These are phyloP conservation scores for Thaumatotibia leucotreta DNA, from an alignment of 1,140 invertebrate genomes.

Conservation along the genomic window DNA sequence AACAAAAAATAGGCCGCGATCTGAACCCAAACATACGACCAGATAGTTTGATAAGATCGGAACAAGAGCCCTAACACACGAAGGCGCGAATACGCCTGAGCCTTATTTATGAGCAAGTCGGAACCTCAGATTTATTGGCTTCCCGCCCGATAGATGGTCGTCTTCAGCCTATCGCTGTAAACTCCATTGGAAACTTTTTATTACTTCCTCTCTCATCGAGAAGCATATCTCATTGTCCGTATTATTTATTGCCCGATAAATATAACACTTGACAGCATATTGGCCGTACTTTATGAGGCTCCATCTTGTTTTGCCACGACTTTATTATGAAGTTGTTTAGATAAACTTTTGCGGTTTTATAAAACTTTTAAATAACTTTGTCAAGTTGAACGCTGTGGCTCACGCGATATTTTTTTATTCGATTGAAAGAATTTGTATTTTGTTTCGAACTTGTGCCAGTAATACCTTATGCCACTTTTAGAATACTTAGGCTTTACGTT, in stretches of 20 bases:
- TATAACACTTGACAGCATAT: constrained; percentile 37
- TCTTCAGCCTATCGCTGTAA: constrained; percentile 42
- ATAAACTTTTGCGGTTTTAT: constrained; percentile 19
- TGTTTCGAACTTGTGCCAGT: background rate
- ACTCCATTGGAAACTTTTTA: constrained; percentile 54
- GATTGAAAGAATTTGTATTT: constrained; percentile 12
- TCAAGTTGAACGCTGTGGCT: background rate
- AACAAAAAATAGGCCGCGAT: too few species aligned
- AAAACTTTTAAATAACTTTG: constrained; percentile 16
- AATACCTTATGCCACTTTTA: background rate
- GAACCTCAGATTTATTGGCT: constrained; percentile 64
- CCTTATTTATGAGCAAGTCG: constrained; percentile 57
- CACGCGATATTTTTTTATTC: background rate
- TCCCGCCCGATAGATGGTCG: constrained; percentile 48
- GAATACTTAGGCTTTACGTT: too few species aligned
- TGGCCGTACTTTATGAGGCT: constrained; percentile 23
- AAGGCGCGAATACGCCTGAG: constrained; percentile 35
- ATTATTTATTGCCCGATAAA: constrained; percentile 51
- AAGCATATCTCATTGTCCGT: constrained; percentile 35
- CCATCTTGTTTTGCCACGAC: constrained; percentile 33
- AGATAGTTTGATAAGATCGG: constrained; percentile 19
- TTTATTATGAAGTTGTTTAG: background rate
- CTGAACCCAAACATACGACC: background rate
- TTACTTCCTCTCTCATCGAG: constrained; percentile 41
- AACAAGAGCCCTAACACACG: constrained; percentile 38